Evolutionary conservation across 2,888 invertebrate genomes (phyloP), one percentile per base, ranked within the genome.

Genomic region (Leucania comma): DNA sequence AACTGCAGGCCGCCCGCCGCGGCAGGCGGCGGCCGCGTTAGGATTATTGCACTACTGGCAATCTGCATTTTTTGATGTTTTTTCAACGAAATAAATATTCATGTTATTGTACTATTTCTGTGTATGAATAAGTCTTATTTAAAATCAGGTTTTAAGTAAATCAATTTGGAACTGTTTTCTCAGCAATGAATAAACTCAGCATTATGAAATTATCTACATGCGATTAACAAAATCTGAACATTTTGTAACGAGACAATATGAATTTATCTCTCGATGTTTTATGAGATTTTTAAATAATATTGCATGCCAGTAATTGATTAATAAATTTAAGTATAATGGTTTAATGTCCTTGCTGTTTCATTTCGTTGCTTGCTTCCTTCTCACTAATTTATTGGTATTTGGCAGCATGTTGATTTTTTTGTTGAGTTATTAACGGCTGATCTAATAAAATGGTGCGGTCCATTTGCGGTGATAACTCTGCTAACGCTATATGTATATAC

Each of bases 291-390:
- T 92, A 92, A 91, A 87, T 91, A 90, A 89, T 93, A 93, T 93
- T 93, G 95, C 94, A 95, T 93, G 95, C 92, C 91, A 92, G 91
- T 93, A 75, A 93, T 93, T 91, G 92, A 93, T 91, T 91, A 95
- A 95, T 95, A 95, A 95, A 95, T 95, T 95, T 95, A 95, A 95
- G 95, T 95, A 94, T 93, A 95, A 95, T 93, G 90, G 88, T 94
- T 93, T 92, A 92, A 87, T 87, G 82, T 89, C 81, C 80, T 80
- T 87, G 89, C 78, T 88, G 94, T 95, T 95, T 95, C 83, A 94
- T 95, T 95, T 92, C 54, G 75, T 84, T 80, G 80, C 82, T 83
- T 72, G 75, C 75, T 82, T 67, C 69, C 56, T 63, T 66, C 48
- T 60, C 17, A n/a, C 56, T 56, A 48, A 46, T 56, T n/a, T 26